Base-by-base conservation (phyloP, 2,888 invertebrate genomes). In the Nineta flava region DNA sequence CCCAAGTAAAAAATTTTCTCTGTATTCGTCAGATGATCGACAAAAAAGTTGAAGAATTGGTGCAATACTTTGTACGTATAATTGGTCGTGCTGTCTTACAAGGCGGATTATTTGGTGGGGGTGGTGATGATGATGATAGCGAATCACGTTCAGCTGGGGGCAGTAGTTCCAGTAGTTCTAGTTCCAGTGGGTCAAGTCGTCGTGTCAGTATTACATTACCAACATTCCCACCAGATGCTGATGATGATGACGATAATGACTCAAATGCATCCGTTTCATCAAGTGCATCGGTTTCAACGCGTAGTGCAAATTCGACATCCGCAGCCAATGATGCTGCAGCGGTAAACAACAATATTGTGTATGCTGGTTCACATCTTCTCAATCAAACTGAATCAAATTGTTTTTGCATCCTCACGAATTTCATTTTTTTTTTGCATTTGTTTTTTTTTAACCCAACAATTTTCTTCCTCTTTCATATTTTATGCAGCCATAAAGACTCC, bases 51-150 rank as follows among this genome's bases (percentile, higher is more conserved):
- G 45, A 49, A 31, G 49, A 49, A 35, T n/a, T 49, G 10, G 49
- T 41, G 9, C 26, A 45, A 45, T 49, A 49, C 53, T 55, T 51
- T 59, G 77, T 88, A 67, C 78, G 83, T 61, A 74, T 81, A 54
- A 75, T 88, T 62, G 87, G 87, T 46, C 81, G 87, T 40, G 73
- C 80, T 52, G 70, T 88, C 57, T 73, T 85, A 55, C 73, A 77
- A 55, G 73, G 74, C 53, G 74, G 77, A 61, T 70, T 81, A 52
- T 73, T 71, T 41, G 65, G 62, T 50, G 69, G 71, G 53, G 63
- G 65, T 48, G 64, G 64, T 54, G 71, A 70, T 53, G 66, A 62
- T 46, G 60, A 61, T 50, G 62, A 64, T 62, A 61, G 65, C 59
- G 61, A 68, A 58, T 62, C 68, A 55, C 62, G 69, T 54, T 58